Percentiles rank a stretch among this genome's conserved stretches.
These are phyloP conservation scores for Empis livida DNA, from an alignment of 2,888 invertebrate species.

Conservation along the genomic window DNA sequence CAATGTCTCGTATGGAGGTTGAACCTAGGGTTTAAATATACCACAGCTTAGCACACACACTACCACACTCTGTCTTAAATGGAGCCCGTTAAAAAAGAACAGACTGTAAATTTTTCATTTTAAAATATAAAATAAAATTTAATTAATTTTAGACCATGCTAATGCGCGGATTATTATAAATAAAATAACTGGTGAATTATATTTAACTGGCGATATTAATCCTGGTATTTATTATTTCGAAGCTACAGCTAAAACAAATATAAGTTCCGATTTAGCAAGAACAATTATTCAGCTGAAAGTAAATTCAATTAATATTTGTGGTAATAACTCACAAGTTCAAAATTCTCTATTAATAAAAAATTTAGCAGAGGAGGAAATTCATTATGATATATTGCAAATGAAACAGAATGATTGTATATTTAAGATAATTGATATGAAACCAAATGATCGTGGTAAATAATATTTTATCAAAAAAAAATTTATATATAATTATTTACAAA, in stretches of 20 bases:
- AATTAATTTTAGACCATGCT: constrained; percentile 10
- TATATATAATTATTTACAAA: too few relatives aligned
- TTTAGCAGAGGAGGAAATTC: constrained; percentile 16
- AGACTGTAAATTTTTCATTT: too few relatives aligned
- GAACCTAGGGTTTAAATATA: too few relatives aligned
- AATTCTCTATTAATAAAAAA: constrained; percentile 17
- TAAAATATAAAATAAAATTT: background rate
- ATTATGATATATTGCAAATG: constrained; percentile 15
- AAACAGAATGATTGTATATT: constrained; percentile 16
- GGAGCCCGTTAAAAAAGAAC: too few relatives aligned
- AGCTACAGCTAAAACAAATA: constrained; percentile 14
- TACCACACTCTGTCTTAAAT: too few relatives aligned
- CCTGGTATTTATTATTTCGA: constrained; percentile 17
- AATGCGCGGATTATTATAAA: constrained; percentile 12
- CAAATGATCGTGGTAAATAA: constrained; percentile 16
- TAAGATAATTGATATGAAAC: constrained; percentile 15
- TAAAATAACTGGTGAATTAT: constrained; percentile 14
- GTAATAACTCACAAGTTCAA: constrained; percentile 12
- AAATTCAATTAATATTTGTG: constrained; percentile 14
- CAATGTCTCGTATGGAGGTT: too few relatives aligned
- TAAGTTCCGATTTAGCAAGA: constrained; percentile 8
- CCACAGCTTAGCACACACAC: too few relatives aligned
- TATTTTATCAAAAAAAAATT: too few relatives aligned
- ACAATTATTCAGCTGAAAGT: constrained; percentile 14
- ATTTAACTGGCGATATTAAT: constrained; percentile 12